Percentiles rank a stretch among this genome's conserved stretches.
These are phyloP conservation scores for Tamias sibiricus DNA, from an alignment of 2,113 vertebrate genomes.

Conservation along the genomic window DNA sequence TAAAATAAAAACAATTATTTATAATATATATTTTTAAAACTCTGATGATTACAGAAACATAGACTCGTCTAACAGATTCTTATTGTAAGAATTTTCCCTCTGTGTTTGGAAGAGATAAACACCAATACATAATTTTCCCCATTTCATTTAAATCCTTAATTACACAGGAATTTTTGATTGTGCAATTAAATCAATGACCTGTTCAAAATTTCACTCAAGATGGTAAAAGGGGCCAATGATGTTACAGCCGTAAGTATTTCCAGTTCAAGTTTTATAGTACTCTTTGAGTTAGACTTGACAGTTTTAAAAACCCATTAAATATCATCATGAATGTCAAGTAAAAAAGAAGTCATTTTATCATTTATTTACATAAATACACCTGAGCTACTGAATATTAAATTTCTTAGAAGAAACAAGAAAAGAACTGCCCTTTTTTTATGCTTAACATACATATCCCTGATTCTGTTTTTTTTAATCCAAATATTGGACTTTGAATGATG, in stretches of 20 bases:
- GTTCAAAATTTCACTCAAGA: conserved; percentile 19
- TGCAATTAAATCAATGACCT: neutral
- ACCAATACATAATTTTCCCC: neutral
- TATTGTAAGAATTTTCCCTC: neutral
- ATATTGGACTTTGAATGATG: conserved; percentile 40
- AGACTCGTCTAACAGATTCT: neutral
- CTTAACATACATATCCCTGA: conserved; percentile 1
- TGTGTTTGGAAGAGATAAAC: conserved; percentile 17
- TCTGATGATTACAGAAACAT: conserved; percentile 32
- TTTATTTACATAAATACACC: neutral
- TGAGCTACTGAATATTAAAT: neutral
- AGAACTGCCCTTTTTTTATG: neutral
- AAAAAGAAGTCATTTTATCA: neutral
- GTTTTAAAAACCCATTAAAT: neutral
- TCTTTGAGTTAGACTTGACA: neutral
- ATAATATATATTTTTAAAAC: neutral
- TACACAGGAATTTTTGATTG: neutral
- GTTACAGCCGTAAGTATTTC: neutral
- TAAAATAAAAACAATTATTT: conserved; percentile 45
- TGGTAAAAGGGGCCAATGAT: neutral
- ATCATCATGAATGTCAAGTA: conserved; percentile 34
- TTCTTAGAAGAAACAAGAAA: conserved; percentile 35
- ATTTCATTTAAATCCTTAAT: neutral
- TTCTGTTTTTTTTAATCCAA: neutral
- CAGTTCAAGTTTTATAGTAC: conserved; percentile 32